Evolutionary conservation across 2,888 invertebrate species (phyloP).

Genomic region (Eustalomyia histrio): DNA sequence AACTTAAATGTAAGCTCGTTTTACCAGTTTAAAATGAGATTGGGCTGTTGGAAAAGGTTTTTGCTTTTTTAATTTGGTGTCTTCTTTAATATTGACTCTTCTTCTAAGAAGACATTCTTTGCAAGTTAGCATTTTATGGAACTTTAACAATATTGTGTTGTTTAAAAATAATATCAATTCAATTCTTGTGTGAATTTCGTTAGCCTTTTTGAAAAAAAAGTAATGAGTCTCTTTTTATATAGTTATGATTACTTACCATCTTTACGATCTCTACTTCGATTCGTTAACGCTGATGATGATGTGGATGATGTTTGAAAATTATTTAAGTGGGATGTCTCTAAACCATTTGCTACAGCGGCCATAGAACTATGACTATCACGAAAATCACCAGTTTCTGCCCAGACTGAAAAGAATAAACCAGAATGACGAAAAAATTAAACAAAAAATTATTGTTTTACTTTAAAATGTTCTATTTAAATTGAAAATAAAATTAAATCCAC

Average conservation of each 20-base stretch:
- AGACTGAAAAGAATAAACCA: constrained; percentile 85
- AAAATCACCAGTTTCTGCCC: constrained; percentile 94
- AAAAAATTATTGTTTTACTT: constrained; percentile 74
- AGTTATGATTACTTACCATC: constrained; percentile 81
- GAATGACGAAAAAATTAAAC: constrained; percentile 63
- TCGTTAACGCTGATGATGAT: constrained; percentile 85
- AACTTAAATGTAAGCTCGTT: too few relatives aligned
- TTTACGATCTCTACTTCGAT: constrained; percentile 78
- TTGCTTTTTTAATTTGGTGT: too few relatives aligned
- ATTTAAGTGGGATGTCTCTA: constrained; percentile 84
- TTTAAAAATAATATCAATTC: too few relatives aligned
- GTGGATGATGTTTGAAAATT: constrained; percentile 84
- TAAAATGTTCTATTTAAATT: constrained; percentile 61
- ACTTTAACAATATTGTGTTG: too few relatives aligned
- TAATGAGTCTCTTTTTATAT: too few relatives aligned
- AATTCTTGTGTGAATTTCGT: too few relatives aligned
- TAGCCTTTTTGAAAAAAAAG: too few relatives aligned
- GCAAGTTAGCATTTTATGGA: too few relatives aligned
- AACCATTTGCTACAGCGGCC: constrained; percentile 83
- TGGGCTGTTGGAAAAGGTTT: too few relatives aligned
- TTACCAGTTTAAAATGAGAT: too few relatives aligned
- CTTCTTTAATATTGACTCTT: too few relatives aligned
- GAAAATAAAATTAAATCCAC: not conserved
- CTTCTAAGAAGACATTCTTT: too few relatives aligned
- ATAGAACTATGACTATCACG: constrained; percentile 88